These are phyloP conservation scores for Oscheius sp. DNA, from an alignment of 1,140 invertebrate genomes.

Conservation along the genomic window DNA sequence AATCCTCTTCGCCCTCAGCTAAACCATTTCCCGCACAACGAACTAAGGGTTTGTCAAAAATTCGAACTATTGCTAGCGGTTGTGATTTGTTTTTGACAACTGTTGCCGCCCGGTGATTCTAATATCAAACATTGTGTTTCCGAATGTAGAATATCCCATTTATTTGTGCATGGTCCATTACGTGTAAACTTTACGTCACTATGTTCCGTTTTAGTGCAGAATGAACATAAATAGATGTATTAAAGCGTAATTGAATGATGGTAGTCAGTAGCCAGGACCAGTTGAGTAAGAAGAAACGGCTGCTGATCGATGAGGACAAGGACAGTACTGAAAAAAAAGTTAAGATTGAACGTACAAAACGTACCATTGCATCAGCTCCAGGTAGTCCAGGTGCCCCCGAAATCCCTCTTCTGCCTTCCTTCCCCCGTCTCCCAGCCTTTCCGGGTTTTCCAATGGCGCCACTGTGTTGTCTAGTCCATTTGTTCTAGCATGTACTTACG, in stretches of 20 bases:
- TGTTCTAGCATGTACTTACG: not conserved
- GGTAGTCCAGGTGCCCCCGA: constrained; percentile 10
- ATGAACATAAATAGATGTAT: no score
- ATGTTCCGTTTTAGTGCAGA: no score
- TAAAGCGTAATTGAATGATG: no score
- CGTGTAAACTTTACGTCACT: no score
- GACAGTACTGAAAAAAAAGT: constrained; percentile 32
- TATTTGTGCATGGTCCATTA: no score
- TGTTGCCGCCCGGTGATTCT: not conserved
- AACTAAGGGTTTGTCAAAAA: not conserved
- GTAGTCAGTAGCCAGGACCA: no score
- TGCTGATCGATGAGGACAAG: constrained; percentile 17
- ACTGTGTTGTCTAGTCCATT: not conserved
- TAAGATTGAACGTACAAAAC: not conserved
- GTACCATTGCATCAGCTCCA: constrained; percentile 28
- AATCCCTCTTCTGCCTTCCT: constrained; percentile 1
- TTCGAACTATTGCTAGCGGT: no score
- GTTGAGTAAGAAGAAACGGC: no score
- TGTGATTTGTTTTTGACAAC: constrained; percentile 10
- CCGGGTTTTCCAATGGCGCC: not conserved
- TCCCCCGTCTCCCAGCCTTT: constrained; percentile 3
- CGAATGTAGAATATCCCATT: no score
- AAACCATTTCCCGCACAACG: no score
- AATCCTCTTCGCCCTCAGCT: constrained; percentile 43
- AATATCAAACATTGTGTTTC: not conserved